Evolutionary conservation across 2,888 invertebrate species (phyloP).

Genomic region (Ophonus ardosiacus): DNA sequence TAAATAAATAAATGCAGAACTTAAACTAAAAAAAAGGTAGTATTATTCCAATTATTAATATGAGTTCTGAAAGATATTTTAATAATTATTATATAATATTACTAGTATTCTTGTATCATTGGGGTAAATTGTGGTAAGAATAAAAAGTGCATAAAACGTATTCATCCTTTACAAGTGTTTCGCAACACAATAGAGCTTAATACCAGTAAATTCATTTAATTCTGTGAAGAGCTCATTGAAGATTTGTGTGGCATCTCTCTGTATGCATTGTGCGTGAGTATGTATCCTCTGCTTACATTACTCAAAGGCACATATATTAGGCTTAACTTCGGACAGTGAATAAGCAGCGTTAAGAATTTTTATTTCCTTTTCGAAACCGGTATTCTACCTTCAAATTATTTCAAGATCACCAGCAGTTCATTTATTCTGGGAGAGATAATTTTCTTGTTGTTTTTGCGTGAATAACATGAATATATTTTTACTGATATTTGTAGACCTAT

Average conservation of each 20-base stretch:
- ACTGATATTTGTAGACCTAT: background rate
- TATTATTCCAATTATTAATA: too few relatives aligned
- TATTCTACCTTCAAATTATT: conserved; percentile 32
- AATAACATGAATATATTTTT: background rate
- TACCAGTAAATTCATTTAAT: conserved; percentile 34
- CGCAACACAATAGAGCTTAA: conserved; percentile 8
- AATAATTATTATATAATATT: too few relatives aligned
- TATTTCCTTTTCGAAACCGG: conserved; percentile 24
- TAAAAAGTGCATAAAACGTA: background rate
- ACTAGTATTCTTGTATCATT: background rate
- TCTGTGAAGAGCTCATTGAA: conserved; percentile 5
- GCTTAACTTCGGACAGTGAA: conserved; percentile 33
- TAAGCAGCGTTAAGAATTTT: conserved; percentile 28
- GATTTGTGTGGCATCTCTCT: conserved; percentile 28
- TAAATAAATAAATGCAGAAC: too few relatives aligned
- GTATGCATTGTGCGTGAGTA: background rate
- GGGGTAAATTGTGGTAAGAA: background rate
- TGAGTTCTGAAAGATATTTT: too few relatives aligned
- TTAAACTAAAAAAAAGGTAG: too few relatives aligned
- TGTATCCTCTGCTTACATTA: conserved; percentile 3
- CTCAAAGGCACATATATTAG: conserved; percentile 36
- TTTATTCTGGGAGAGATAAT: background rate
- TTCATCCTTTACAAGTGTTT: background rate
- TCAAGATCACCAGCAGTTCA: conserved; percentile 7
- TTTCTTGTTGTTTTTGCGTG: background rate